Base-by-base conservation (phyloP, 53 echinoderm and acorn worm species). In the Crossaster papposus region DNA sequence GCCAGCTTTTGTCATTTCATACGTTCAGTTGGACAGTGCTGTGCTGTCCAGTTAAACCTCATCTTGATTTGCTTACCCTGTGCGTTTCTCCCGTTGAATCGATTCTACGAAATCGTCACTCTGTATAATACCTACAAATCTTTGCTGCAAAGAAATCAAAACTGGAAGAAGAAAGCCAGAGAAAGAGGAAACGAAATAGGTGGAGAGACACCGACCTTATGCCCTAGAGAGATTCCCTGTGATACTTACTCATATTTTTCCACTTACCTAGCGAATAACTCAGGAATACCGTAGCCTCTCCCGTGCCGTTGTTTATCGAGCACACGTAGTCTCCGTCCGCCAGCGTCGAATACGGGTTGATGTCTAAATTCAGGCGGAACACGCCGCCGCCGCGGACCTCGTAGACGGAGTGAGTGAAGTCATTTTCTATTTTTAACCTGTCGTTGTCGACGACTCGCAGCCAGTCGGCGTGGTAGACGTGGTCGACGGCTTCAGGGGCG, bases 401-500 rank as follows among this genome's bases (percentile, higher is more conserved):
- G 36, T 58, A 15, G 22, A 87, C 36, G 34, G 62, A 20, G 37
- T 87, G 10, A 15, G 22, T 54, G 58, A 65, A 55, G 15, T 63
- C 87, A 29, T 15, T 32, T 30, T 53, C 31, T 55, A 87, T 28
- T 54, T 15, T 7, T 54, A 76, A 8, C 58, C 75, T 31, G 26
- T 55, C 63, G 32, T 36, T 58, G 13, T 77, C 77, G 23, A 15
- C 14, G 13, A 77, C 77, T 55, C 76, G 75, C 20, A 87, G 77
- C 87, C 87, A 87, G 58, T 76, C 87, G 26, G 87, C 87, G 64
- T 77, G 87, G 37, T 87, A 63, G 87, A 87, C 87, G n/a, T 12
- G 24, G 28, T n/a, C 22, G 87, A 18, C 22, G 87, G 7, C 76
- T 62, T 87, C 36, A 76, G 34, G 31, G 17, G 87, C 87, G 12